These are phyloP conservation scores for Lamellibrachia satsuma DNA, from an alignment of 2,888 invertebrate species.

Conservation along the genomic window DNA sequence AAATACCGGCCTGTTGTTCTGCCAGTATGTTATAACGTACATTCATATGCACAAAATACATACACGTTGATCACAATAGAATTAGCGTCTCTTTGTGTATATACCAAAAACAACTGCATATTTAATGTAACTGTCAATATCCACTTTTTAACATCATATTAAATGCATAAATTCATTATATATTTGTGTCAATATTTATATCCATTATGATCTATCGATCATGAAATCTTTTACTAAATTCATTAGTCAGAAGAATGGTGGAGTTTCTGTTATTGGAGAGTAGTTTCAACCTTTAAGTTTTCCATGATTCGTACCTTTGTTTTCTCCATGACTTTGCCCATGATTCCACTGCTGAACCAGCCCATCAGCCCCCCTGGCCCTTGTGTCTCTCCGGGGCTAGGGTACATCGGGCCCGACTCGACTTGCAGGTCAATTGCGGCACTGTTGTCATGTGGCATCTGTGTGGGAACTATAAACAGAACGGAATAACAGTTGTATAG, in stretches of 20 bases:
- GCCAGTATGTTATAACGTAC: neutral
- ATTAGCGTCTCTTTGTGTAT: neutral
- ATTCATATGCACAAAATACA: neutral
- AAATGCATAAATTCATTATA: neutral
- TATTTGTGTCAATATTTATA: constrained; percentile 3
- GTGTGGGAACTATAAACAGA: neutral
- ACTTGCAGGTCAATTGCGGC: constrained; percentile 23
- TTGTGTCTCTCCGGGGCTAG: constrained; percentile 24
- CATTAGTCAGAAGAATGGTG: neutral
- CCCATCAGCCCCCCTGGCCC: constrained; percentile 41
- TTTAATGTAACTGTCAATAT: neutral
- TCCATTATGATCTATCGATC: neutral
- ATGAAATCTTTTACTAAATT: neutral
- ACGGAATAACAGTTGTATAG: neutral
- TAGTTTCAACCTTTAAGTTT: neutral
- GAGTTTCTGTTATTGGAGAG: neutral
- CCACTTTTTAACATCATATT: neutral
- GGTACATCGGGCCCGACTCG: constrained; percentile 33
- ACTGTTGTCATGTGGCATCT: constrained; percentile 20
- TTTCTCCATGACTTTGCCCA: constrained; percentile 61
- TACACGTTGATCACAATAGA: neutral
- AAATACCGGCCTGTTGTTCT: no score
- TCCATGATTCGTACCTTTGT: constrained; percentile 54
- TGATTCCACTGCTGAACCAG: constrained; percentile 59
- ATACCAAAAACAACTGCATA: neutral